Evolutionary conservation across 1,140 invertebrate species (phyloP), one percentile per base, ranked within the genome.

Genomic region (Panagrolaimus sp.): DNA sequence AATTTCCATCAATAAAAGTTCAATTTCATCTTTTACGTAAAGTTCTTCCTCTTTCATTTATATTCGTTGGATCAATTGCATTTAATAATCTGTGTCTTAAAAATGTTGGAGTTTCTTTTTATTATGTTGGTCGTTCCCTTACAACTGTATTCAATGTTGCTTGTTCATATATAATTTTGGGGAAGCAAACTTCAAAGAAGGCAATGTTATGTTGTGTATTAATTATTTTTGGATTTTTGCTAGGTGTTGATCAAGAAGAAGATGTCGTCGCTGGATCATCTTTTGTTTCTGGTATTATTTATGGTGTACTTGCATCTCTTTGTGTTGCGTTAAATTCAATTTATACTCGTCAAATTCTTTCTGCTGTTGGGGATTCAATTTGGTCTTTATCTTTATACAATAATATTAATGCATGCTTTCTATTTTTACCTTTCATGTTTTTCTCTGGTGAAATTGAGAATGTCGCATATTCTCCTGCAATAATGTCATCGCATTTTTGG

Each of bases 101-200:
- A 13, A 47, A 27, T 85, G 94, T 98, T 44, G 94, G 90, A 13
- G 92, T 99, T 7, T 89, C 95, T 47, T 99, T 99, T 85, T 99
- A 99, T 85, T 98, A 96, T 77, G 89, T 99, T 70, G 94, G 94
- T 20, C 86, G 96, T 77, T 98, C 94, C 1, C 84, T 99, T 38
- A 98, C 96, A 4, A 98, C 96, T 1, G 94, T 99, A 5, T 98
- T 98, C 82, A 99, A 98, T 88, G 94, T 99, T 0, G 86, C 87
- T 78, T 85, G 85, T 65, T 78, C 85, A n/a, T 87, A 85, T 74
- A 23, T 85, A 11, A 83, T 87, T 74, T 74, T 86, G 79, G 85
- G 89, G 44, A 89, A 96, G 84, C 88, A 86, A 57, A 96, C 94
- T 16, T 97, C 93, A 23, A 80, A 84, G 1, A 86, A 87, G 76